Base-by-base conservation (phyloP, 2,113 vertebrate species). In the Tachycineta bicolor region DNA sequence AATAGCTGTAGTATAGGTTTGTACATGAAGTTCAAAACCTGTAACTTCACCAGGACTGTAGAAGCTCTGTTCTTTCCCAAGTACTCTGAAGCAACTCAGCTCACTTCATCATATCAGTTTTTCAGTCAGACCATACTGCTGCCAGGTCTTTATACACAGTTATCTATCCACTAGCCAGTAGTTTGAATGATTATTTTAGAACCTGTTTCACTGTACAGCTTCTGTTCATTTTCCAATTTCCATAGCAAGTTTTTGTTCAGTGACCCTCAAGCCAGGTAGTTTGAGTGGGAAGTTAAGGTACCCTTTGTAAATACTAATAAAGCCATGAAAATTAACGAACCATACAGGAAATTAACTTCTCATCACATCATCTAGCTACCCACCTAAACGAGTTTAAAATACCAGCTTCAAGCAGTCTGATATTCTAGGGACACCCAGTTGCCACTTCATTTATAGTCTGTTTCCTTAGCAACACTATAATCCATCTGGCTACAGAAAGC, bases 401-500 rank as follows among this genome's bases (percentile, higher is more conserved):
- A 97, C 41, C 92, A 96, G 58, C 84, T 96, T 87, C 77, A 74
- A 94, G 87, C 91, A 93, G 93, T 70, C 89, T 96, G 94, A 97
- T 93, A 94, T 97, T 97, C 92, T 92, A 87, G 90, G 95, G 96
- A 97, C 81, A 96, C 73, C 96, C 91, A 94, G 87, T 89, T 96
- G 80, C 85, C 96, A 94, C 87, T 97, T 96, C 89, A 97, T 95
- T 98, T 96, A 95, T 86, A 98, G 93, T 77, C 88, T 39, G 88
- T 97, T 98, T 94, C 96, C 97, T 92, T 98, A 97, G 96, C 92
- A 98, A 98, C 95, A 69, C 80, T 94, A 87, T 90, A 97, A 97
- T 89, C 92, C 96, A 97, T 96, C 93, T 97, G 95, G 91, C 84
- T 93, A 81, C 92, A 95, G 71, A 90, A 64, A 84, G 67, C 87